Base-by-base conservation (phyloP, 2,797 vertebrate species). In the Trematomus bernacchii region DNA sequence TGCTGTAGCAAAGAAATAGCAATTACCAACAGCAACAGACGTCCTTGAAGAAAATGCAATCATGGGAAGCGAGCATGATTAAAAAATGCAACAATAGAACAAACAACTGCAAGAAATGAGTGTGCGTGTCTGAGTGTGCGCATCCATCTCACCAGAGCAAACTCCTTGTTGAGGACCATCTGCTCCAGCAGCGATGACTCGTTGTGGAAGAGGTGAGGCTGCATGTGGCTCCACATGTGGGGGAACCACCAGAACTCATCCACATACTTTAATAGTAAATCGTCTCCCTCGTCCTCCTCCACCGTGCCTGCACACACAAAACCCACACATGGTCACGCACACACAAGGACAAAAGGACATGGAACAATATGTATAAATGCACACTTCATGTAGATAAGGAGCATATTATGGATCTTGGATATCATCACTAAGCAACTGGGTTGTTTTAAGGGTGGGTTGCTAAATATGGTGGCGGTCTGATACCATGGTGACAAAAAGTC, bases 211-310 rank as follows among this genome's bases (percentile, higher is more conserved):
- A 99, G 97, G 74, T 99, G 98, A 71, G 98, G 98, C 91, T 99
- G 98, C 97, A 99, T 98, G 85, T 99, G 98, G 78, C 97, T 99
- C 98, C 97, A 99, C 98, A 99, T 99, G 88, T 99, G 98, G 67
- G 98, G 98, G 77, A 99, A 99, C 98, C 98, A 99, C 98, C 98
- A 99, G 94, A 99, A 99, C 86, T 99, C 97, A 69, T 96, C 90
- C 71, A 98, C 97, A 10, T 97, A 98, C 48, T 93, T 91, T 80
- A 99, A 79, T 64, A 99, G 87, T 54, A 98, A 92, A 89, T 99
- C 98, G 30, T 99, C 98, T 0, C 98, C 98, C 76, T 96, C 95
- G 53, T 99, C 97, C 77, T 99, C 98, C 69, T 98, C 96, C 54
- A 92, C 92, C 0, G 97, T 98, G 40, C 97, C 97, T 91, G 68